Evolutionary conservation across 2,113 vertebrate genomes (phyloP).

Genomic region (Aix galericulata): DNA sequence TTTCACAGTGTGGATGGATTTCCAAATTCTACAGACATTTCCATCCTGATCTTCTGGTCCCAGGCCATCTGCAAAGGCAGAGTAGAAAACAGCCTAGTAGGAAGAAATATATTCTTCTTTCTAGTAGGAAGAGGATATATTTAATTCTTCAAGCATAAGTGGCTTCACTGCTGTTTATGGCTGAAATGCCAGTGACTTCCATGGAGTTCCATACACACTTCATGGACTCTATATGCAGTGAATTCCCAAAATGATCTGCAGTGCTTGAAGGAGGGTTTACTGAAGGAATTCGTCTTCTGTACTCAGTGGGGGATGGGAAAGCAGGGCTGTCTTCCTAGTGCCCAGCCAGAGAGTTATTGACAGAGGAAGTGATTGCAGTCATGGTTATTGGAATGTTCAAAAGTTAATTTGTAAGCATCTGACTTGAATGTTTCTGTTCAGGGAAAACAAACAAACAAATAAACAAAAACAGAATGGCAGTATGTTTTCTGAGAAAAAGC

Average conservation of each 20-base stretch:
- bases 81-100: background rate
- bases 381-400: background rate
- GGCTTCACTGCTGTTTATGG: background rate
- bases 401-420: conserved; percentile 13
- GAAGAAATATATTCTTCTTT: background rate
- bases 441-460: background rate
- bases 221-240: background rate
- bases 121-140: background rate
- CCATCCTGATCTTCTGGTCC: background rate
- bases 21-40: background rate
- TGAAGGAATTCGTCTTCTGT: background rate
- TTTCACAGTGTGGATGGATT: background rate
- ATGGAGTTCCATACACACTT: background rate
- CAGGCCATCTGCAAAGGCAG: accelerated
- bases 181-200: background rate
- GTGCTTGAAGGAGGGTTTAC: background rate
- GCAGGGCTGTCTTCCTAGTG: background rate
- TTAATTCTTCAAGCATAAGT: background rate
- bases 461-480: background rate
- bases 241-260: background rate
- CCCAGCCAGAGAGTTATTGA: background rate
- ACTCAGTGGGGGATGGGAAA: background rate
- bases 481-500: background rate
- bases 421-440: conserved; percentile 5
- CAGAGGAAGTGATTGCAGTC: background rate